Percentiles rank a stretch among this genome's conserved stretches.
Conservation (phyloP, 2,888 invertebrate genomes). For the Phortica magna region DNA sequence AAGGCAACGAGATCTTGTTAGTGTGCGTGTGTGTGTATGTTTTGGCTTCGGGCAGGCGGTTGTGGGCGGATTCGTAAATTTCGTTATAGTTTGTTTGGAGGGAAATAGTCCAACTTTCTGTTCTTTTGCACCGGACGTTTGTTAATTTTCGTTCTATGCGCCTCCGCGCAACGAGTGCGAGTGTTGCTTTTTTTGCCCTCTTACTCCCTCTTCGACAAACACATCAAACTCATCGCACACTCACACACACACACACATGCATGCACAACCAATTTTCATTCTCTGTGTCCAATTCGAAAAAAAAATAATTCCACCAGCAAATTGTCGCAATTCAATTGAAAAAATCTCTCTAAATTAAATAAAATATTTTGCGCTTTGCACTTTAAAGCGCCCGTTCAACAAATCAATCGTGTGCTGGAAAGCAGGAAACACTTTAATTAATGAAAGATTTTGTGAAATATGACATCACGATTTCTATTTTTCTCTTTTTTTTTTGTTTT, state of each 20-base stretch:
- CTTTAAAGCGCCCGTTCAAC: constrained; percentile 3
- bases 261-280: background rate
- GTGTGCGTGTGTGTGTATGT: too few relatives aligned
- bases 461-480: constrained; percentile 64
- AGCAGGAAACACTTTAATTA: constrained; percentile 64
- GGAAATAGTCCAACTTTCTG: constrained; percentile 63
- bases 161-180: background rate
- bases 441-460: constrained; percentile 52
- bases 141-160: constrained; percentile 36
- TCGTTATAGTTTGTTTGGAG: constrained; percentile 62
- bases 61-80: constrained; percentile 72
- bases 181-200: too few relatives aligned
- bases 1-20: constrained; percentile 23
- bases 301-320: background rate
- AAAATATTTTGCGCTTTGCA: constrained; percentile 17
- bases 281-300: constrained; percentile 1
- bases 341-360: constrained; percentile 15
- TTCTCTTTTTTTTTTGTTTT: constrained; percentile 47
- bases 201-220: too few relatives aligned
- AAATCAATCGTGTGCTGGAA: constrained; percentile 23
- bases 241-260: background rate
- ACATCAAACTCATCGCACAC: background rate
- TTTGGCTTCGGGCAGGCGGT: constrained; percentile 52
- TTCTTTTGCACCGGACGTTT: constrained; percentile 55
- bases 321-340: constrained; percentile 18